Evolutionary conservation across 2,888 invertebrate species (phyloP), one percentile per base, ranked within the genome.

Genomic region (Protonemura montana): DNA sequence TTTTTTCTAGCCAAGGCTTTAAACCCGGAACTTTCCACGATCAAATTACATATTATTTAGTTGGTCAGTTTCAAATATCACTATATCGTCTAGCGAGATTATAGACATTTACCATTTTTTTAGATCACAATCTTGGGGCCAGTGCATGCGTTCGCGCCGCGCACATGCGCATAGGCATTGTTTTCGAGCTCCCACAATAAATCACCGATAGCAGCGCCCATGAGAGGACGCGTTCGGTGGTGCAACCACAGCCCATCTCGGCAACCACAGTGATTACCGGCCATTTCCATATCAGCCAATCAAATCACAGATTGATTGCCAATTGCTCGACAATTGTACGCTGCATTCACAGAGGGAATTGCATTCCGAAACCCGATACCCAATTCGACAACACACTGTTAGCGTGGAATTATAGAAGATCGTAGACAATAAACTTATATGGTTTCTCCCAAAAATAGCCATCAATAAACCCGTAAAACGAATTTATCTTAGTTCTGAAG

Each of bases 1-100:
- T 59, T 59, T 59, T 59, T 78, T 78, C 26, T 28, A 26, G 78
- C 78, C 29, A 81, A 81, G 81, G 81, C 28, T 81, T 30, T 30
- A 29, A 81, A 81, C 81, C 81, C 81, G 81, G 81, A 81, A 81
- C 81, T n/a, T 59, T 30, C 81, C 29, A n/a, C 59, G 29, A 81
- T 30, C 29, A 81, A 81, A 81, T 81, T 81, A 81, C 81, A 81
- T 81, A 81, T 81, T 81, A 81, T 81, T 81, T 81, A 81, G 81
- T n/a, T 81, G 81, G 81, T 81, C 81, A 81, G 29, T 81, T 28
- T 30, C 81, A 81, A 81, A 81, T 81, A 81, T 81, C 28, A 81
- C 28, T 81, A 81, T 81, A 27, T 29, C 30, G n/a, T 29, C 30
- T 5, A 0, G 28, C 27, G 28, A 81, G 81, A 81, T 81, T 81